These are phyloP conservation scores for Campylomormyrus tamandua DNA, from an alignment of 2,113 vertebrate genomes.

Conservation along the genomic window DNA sequence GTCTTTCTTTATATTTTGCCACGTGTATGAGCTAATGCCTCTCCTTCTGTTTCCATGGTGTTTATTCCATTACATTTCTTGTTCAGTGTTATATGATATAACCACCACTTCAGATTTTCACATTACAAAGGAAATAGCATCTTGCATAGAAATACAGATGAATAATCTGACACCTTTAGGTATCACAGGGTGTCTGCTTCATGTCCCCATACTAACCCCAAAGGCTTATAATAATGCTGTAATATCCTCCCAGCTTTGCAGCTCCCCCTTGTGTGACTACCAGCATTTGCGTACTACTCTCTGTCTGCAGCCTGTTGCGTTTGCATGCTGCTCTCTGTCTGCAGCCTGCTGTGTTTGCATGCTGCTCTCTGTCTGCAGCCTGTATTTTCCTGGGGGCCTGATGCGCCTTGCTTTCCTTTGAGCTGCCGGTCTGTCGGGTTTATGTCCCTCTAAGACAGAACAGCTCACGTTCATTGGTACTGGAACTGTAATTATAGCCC, in stretches of 20 bases:
- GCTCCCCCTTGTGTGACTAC: too few relatives aligned
- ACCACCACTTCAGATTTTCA: neutral
- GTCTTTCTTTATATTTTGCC: neutral
- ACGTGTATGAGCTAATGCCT: neutral
- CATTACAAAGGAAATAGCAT: neutral
- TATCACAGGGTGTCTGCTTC: neutral
- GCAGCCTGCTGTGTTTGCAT: too few relatives aligned
- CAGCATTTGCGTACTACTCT: too few relatives aligned
- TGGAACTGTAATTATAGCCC: neutral
- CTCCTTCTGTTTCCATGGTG: neutral
- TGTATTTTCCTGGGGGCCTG: neutral
- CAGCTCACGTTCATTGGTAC: neutral
- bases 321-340: too few relatives aligned
- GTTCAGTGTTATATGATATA: neutral
- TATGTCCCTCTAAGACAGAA: neutral
- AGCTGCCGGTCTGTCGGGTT: neutral
- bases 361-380: too few relatives aligned
- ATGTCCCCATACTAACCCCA: neutral
- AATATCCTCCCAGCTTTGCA: neutral
- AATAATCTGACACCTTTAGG: neutral
- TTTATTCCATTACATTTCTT: neutral
- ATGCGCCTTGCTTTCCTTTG: neutral
- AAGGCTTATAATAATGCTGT: neutral
- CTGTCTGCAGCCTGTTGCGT: too few relatives aligned
- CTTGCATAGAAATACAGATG: neutral